phyloP scores from a whole-genome alignment of 2,888 invertebrate species.

The Listrodromus nycthemerus region DNA sequence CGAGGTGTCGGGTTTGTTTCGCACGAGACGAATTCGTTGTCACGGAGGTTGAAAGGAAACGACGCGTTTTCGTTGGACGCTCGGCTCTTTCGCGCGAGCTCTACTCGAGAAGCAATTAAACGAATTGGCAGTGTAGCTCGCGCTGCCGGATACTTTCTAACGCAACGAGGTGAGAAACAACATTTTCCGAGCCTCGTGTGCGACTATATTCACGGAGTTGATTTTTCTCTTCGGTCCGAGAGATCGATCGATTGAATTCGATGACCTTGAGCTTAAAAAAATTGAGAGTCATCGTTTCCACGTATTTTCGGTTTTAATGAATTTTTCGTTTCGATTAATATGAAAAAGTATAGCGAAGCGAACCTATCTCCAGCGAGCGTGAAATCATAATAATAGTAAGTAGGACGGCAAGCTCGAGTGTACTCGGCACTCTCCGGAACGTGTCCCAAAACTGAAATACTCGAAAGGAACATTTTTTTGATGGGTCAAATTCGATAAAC shows the following conservation, averaged over 20 bases:
- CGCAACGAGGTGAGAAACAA: background rate
- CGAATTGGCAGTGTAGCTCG: constrained; percentile 70
- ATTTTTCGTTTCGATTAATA: no score
- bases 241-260: background rate
- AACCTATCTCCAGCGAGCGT: background rate
- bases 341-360: background rate
- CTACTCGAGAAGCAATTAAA: constrained; percentile 71
- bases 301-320: background rate
- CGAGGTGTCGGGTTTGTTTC: constrained; percentile 68
- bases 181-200: background rate
- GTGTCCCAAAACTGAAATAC: background rate
- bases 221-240: background rate
- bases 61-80: constrained; percentile 37
- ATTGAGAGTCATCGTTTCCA: background rate
- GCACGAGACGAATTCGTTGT: constrained; percentile 45
- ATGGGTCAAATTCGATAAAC: no score
- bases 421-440: background rate
- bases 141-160: constrained; percentile 21
- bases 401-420: background rate
- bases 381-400: background rate
- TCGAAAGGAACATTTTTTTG: background rate
- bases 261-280: background rate
- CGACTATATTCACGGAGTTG: background rate
- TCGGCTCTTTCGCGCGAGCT: constrained; percentile 40
- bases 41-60: constrained; percentile 37